Base-by-base conservation (phyloP, 2,797 vertebrate genomes). In the Sebastolobus alascanus region DNA sequence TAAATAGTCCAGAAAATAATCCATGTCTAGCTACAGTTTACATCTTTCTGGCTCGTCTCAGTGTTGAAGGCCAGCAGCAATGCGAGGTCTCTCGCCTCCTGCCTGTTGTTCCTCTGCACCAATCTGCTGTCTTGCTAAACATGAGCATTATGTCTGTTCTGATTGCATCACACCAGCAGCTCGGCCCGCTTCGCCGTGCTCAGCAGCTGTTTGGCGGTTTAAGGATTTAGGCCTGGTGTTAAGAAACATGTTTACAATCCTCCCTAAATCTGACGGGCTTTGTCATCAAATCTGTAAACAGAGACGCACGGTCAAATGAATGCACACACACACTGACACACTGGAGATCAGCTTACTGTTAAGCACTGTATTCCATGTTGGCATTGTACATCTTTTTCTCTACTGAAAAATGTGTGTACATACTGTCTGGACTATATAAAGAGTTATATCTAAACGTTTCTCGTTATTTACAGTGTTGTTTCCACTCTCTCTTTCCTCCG, bases 231-330 rank as follows among this genome's bases (percentile, higher is more conserved):
- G 85, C 74, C 87, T 83, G 69, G 89, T 89, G 88, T 92, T 90
- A 86, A 92, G 90, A 94, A 92, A 90, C 92, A 92, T 94, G 92
- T 94, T 94, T 91, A 90, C 92, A 90, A 90, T 87, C 82, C 89
- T 84, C 59, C 59, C 79, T 77, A 84, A 92, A 92, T 90, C 90
- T 89, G 85, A 92, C 82, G 66, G 88, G 88, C 92, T 93, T 93
- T 94, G 91, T 95, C 89, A 87, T 89, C 84, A 91, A 90, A 93
- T 92, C 88, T 83, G 89, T 89, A 88, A 92, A 93, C 90, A 90
- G 73, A 84, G 80, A 80, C 29, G 22, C 83, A 73, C 43, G 79
- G 76, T 83, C 82, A 86, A 68, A 92, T 72, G 31, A 67, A 88
- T 46, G 18, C 69, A 84, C 50, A 56, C 75, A 72, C 33, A 70